Evolutionary conservation across 2,113 vertebrate genomes (phyloP), one percentile per base, ranked within the genome.

Genomic region (Pterocles burchelli): DNA sequence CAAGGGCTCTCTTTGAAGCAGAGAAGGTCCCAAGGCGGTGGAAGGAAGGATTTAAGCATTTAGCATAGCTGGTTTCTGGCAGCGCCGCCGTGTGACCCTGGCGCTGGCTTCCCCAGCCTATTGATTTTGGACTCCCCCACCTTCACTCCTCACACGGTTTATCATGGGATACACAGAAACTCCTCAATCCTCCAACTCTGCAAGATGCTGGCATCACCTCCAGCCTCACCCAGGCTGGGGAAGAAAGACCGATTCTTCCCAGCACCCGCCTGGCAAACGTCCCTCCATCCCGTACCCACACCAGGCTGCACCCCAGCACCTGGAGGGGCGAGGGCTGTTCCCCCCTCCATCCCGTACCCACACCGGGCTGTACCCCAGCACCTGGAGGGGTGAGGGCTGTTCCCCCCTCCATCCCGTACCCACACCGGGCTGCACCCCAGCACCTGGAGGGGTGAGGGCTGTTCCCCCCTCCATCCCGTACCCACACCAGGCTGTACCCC

Each of bases 11-110:
- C 59, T 91, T 93, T 88, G 94, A 94, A 94, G 73, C 70, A 76
- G 59, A 93, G 58, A 82, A 92, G 66, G 80, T 89, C 96, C 83
- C 65, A 87, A 82, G n/a, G 74, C 3, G 0, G 80, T 1, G 33
- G 82, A 97, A 95, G 91, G 95, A 97, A 97, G 89, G 95, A 89
- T 93, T 95, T 95, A 95, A 90, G 74, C 74, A 36, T 92, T 96
- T 95, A 94, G 70, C 75, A 91, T 70, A 61, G 57, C 46, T 66
- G 82, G 61, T 77, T 97, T 95, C 87, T 96, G 92, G 96, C 92
- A 94, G 48, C 0, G 4, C 72, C 61, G 48, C 75, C 4, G 8
- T 55, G 25, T 95, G 92, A 93, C 95, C 94, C 65, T 77, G 91
- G 86, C 76, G 51, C 46, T 77, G 62, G 76, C 73, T 95, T 70